Percentiles rank a stretch among this genome's conserved stretches.
Evolutionary conservation across 2,888 invertebrate genomes (phyloP).

Genomic region (Abrostola triplasia): DNA sequence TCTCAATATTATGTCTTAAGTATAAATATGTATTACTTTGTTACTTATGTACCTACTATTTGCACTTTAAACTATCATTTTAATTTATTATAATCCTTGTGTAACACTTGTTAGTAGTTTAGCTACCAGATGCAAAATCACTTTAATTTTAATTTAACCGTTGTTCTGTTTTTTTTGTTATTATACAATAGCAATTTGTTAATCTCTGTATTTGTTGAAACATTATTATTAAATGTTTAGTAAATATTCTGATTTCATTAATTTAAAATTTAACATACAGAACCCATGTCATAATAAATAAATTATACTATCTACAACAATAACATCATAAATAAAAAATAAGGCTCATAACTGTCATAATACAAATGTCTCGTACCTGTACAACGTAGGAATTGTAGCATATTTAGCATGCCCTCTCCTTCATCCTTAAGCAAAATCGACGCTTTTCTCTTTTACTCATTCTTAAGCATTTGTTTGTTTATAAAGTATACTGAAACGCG

Average conservation of each 20-base stretch:
- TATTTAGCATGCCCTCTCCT: conserved; percentile 10
- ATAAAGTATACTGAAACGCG: conserved; percentile 20
- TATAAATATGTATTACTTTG: conserved; percentile 17
- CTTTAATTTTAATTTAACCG: conserved; percentile 22
- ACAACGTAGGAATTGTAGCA: neutral
- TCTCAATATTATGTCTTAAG: conserved; percentile 54
- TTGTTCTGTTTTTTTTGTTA: conserved; percentile 47
- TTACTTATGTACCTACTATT: conserved; percentile 32
- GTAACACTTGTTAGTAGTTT: conserved; percentile 16
- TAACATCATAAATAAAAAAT: conserved; percentile 5
- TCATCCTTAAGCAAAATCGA: neutral
- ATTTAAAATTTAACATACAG: conserved; percentile 27
- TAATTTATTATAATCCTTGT: conserved; percentile 20
- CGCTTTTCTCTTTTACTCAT: conserved; percentile 7
- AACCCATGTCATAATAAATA: conserved; percentile 26
- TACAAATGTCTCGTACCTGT: neutral
- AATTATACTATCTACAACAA: neutral
- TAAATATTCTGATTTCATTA: conserved; percentile 37
- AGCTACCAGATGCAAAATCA: conserved; percentile 15
- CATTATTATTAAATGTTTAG: conserved; percentile 42
- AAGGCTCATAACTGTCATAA: conserved; percentile 18
- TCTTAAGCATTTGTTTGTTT: neutral
- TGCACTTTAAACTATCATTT: conserved; percentile 25
- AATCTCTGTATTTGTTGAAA: conserved; percentile 39
- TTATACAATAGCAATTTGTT: conserved; percentile 39